Evolutionary conservation across 2,797 vertebrate species (phyloP), one percentile per base, ranked within the genome.

Genomic region (Poeciliopsis presidionis): DNA sequence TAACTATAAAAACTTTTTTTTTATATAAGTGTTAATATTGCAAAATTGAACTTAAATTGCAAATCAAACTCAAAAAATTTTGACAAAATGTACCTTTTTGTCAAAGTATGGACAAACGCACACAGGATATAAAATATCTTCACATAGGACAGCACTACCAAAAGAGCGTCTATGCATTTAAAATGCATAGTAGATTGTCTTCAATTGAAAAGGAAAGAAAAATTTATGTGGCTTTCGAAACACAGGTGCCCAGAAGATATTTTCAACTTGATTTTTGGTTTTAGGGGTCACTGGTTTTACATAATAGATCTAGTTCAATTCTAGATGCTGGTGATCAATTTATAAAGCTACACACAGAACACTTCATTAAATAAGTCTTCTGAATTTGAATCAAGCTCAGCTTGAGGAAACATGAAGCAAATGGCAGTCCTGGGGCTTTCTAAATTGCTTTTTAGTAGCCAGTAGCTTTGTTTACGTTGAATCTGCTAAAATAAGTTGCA

Each of bases 361-460:
- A 70, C 25, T 70, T 45, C 45, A 70, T 70, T 16, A 45, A 70
- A 69, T 11, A 69, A 45, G 41, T 70, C 67, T 45, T 43, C 41
- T 45, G 39, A 45, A 70, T 70, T 6, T 70, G 16, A 70, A 70
- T 70, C 22, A 70, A 14, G 67, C 39, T n/a, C 65, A 69, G 22
- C 39, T 69, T 69, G 12, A 69, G 65, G 39, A 69, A n/a, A 25
- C 65, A 25, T n/a, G 22, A 69, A n/a, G 22, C 41, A 70, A 45
- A 70, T 45, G 41, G n/a, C 12, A 2, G 25, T 28, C 39, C 20
- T 4, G 16, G 18, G 61, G 61, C 61, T 39, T 65, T 39, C 18
- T 12, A 69, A 43, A 69, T 43, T 25, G 20, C 39, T 69, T 70
- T 70, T 45, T n/a, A 43, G 11, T n/a, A 6, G 36, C 22, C 39